Conservation (phyloP, 2,113 vertebrate genomes). For the Psettodes erumei region DNA sequence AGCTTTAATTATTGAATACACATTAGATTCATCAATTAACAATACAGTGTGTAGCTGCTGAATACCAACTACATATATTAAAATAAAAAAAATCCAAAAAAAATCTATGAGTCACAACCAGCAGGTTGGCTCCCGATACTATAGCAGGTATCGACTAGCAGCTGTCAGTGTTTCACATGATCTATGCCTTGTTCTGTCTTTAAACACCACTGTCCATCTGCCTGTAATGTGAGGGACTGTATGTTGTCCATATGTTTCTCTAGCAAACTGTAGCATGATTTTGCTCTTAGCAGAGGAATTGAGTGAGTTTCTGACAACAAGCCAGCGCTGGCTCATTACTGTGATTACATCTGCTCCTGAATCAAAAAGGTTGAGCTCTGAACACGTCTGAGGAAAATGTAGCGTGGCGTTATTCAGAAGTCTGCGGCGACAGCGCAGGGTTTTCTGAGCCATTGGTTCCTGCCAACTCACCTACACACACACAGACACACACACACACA, state of each 20-base stretch:
- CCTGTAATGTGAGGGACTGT: conserved; percentile 1
- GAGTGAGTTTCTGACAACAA: conserved; percentile 11
- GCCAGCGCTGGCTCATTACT: conserved; percentile 34
- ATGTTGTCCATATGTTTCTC: conserved; percentile 28
- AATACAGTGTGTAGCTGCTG: not conserved
- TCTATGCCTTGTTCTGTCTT: not conserved
- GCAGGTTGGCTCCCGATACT: not conserved
- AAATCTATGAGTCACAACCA: not conserved
- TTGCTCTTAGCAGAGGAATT: conserved; percentile 32
- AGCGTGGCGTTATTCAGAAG: not conserved
- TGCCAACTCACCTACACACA: not conserved
- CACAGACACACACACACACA: not conserved
- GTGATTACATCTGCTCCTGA: conserved; percentile 21
- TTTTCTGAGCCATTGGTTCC: not conserved
- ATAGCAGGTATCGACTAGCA: not conserved
- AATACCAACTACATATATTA: not conserved
- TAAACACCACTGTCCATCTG: conserved; percentile 34
- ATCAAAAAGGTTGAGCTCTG: conserved; percentile 19
- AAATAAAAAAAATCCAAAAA: conserved; percentile 9
- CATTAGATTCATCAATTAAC: conserved; percentile 11
- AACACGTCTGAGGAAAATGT: conserved; percentile 5
- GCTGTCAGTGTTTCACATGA: conserved; percentile 15
- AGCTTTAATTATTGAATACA: conserved; percentile 18
- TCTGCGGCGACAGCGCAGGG: not conserved
- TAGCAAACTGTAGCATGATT: conserved; percentile 39